Evolutionary conservation across 2,113 vertebrate species (phyloP).

Genomic region (Athene noctua): DNA sequence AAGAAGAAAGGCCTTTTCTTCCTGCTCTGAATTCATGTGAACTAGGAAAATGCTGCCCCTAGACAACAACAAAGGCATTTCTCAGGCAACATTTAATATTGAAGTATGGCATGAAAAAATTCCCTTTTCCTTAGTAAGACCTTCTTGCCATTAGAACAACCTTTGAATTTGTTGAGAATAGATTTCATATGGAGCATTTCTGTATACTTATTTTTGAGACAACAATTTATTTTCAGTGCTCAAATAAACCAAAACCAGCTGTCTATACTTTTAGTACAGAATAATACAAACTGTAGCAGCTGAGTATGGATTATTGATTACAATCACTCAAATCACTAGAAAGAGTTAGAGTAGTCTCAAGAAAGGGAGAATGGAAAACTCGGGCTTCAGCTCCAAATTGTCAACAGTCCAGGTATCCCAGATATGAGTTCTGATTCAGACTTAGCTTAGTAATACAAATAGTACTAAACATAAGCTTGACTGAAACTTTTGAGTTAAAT

Average conservation of each 20-base stretch:
- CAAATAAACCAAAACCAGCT: not conserved
- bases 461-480: not conserved
- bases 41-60: not conserved
- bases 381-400: not conserved
- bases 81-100: not conserved
- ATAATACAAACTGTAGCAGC: not conserved
- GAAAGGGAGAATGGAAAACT: not conserved
- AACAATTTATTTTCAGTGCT: not conserved
- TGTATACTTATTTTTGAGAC: not conserved
- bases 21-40: not conserved
- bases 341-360: not conserved
- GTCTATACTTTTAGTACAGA: not conserved
- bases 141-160: not conserved
- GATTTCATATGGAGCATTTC: not conserved
- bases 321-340: not conserved
- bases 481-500: not conserved
- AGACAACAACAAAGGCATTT: not conserved
- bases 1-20: not conserved
- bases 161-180: not conserved
- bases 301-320: not conserved
- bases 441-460: not conserved
- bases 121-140: not conserved
- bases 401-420: not conserved
- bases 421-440: not conserved
- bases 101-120: not conserved